Evolutionary conservation across 37 sponge, comb jelly and placozoan species (phyloP).

Genomic region (Ephydatia muelleri): DNA sequence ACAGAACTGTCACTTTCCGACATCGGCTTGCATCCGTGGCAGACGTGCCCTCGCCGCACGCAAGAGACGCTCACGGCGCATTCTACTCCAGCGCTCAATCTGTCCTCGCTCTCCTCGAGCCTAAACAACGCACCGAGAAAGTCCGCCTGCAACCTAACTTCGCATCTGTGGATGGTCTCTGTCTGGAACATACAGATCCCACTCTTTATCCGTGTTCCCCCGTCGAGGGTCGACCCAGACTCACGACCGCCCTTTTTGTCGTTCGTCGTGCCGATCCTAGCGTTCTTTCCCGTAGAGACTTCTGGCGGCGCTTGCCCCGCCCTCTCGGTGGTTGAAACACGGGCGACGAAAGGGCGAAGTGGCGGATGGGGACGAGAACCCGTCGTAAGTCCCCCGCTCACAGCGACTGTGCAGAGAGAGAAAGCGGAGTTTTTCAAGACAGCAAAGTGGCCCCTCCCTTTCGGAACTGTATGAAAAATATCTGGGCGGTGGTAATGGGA

Average conservation of each 20-base stretch:
- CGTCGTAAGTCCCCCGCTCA: neutral
- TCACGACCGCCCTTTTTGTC: slow-evolving; percentile 57
- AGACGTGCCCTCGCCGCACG: slow-evolving; percentile 37
- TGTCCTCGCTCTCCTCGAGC: neutral
- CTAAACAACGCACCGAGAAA: neutral
- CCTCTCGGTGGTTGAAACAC: neutral
- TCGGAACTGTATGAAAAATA: slow-evolving; percentile 27
- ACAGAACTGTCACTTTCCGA: neutral
- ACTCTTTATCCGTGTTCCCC: neutral
- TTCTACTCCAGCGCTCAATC: slow-evolving; percentile 20
- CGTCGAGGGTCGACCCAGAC: neutral
- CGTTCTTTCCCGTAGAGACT: slow-evolving; percentile 48
- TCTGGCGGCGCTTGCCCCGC: slow-evolving; percentile 27
- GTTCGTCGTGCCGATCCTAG: slow-evolving; percentile 40
- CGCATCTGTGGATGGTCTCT: neutral
- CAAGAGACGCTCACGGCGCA: neutral
- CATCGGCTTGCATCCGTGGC: slow-evolving; percentile 59
- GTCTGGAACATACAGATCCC: slow-evolving; percentile 3
- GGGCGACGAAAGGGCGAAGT: neutral
- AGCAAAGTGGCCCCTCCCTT: neutral
- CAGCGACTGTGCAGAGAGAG: neutral
- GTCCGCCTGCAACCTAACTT: slow-evolving; percentile 2
- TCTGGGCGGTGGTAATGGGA: neutral
- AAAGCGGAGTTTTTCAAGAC: neutral
- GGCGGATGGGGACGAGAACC: neutral